Conservation (phyloP, 2,888 invertebrate species). For the Halocaridina rubra region DNA sequence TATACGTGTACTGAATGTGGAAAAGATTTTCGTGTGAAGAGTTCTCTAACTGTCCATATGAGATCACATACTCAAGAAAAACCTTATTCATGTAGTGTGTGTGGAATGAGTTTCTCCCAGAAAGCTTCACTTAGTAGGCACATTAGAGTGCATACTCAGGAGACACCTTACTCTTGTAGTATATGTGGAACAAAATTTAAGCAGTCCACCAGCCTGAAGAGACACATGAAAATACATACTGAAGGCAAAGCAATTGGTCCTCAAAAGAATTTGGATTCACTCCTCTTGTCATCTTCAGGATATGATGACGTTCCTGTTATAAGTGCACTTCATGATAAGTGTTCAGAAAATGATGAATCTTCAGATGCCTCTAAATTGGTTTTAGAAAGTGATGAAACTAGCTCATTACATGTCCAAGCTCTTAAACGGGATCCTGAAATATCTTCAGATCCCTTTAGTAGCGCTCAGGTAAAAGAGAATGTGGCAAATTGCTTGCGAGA, state of each 20-base stretch:
- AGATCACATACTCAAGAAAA: background rate
- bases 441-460: too few relatives aligned
- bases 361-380: too few relatives aligned
- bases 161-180: background rate
- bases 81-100: background rate
- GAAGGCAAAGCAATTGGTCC: background rate
- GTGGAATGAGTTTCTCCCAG: background rate
- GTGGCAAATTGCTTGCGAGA: too few relatives aligned
- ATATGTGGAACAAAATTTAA: background rate
- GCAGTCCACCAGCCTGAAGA: background rate
- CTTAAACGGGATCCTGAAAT: too few relatives aligned
- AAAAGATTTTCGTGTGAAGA: background rate
- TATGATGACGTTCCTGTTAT: too few relatives aligned
- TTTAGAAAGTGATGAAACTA: too few relatives aligned
- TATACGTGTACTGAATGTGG: background rate
- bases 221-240: background rate
- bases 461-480: too few relatives aligned
- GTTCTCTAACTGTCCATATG: background rate
- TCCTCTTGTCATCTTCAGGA: too few relatives aligned
- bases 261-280: too few relatives aligned
- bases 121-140: background rate
- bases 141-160: background rate
- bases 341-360: too few relatives aligned
- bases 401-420: too few relatives aligned
- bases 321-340: too few relatives aligned